A percentile compares a stretch with the other conserved stretches of the same genome.
Conservation (phyloP, 2,888 invertebrate genomes). For the Ichneumoninae sp. region DNA sequence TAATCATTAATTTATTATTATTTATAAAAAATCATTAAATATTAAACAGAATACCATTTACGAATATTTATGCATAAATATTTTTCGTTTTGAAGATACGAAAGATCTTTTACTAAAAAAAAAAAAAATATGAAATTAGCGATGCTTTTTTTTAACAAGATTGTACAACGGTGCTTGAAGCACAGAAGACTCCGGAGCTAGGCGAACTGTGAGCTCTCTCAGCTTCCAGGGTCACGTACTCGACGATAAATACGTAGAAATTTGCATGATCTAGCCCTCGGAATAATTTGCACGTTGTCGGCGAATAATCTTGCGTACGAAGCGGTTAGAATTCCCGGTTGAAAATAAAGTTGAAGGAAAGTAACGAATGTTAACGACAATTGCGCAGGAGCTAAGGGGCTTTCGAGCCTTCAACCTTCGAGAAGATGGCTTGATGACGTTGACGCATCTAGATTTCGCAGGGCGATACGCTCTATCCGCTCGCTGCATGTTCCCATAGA, state of each 20-base stretch:
- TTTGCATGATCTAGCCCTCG: slow-evolving; percentile 27
- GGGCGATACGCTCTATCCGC: slow-evolving; percentile 41
- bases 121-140: no score
- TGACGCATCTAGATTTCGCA: slow-evolving; percentile 68
- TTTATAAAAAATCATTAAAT: no score
- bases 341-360: slow-evolving; percentile 1
- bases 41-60: no score
- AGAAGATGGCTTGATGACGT: slow-evolving; percentile 47
- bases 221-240: not conserved
- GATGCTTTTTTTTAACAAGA: no score
- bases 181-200: no score
- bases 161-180: no score
- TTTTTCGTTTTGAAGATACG: no score
- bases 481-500: slow-evolving; percentile 16
- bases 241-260: not conserved
- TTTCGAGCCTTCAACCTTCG: slow-evolving; percentile 36
- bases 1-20: no score
- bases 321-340: not conserved
- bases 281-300: slow-evolving; percentile 16
- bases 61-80: no score
- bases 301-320: not conserved
- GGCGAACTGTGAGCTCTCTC: not conserved
- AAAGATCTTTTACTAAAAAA: no score
- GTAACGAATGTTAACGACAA: slow-evolving; percentile 8
- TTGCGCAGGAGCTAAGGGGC: slow-evolving; percentile 40